Evolutionary conservation across 2,888 invertebrate genomes (phyloP).

Genomic region (Strigamia crassipes): DNA sequence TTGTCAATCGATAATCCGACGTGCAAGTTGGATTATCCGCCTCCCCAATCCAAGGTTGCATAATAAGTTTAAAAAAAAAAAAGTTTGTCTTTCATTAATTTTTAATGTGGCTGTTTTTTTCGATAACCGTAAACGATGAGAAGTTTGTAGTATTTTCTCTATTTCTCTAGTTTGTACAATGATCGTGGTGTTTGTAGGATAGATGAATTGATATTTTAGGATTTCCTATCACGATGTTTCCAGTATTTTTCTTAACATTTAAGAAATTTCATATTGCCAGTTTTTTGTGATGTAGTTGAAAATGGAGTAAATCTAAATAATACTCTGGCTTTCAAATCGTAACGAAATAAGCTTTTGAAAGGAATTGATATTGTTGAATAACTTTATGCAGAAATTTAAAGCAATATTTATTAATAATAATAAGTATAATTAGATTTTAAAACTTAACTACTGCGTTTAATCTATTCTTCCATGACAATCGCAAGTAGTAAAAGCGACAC

Average conservation of each 20-base stretch:
- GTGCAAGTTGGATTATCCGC: constrained; percentile 46
- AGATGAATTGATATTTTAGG: constrained; percentile 42
- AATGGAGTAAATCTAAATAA: constrained; percentile 29
- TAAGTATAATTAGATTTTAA: constrained; percentile 36
- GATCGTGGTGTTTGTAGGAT: constrained; percentile 42
- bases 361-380: constrained; percentile 35
- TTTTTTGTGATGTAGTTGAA: constrained; percentile 41
- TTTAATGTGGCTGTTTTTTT: constrained; percentile 43
- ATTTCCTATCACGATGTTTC: constrained; percentile 40
- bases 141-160: constrained; percentile 40
- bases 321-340: constrained; percentile 28
- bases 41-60: constrained; percentile 31
- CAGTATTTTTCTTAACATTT: constrained; percentile 42
- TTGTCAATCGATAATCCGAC: constrained; percentile 34
- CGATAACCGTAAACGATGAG: constrained; percentile 25
- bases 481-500: constrained; percentile 37
- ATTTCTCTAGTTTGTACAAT: constrained; percentile 42
- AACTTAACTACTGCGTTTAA: constrained; percentile 40
- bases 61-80: not conserved
- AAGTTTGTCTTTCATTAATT: constrained; percentile 38
- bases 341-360: constrained; percentile 37
- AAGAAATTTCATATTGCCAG: constrained; percentile 39
- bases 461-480: constrained; percentile 39
- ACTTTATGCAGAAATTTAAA: constrained; percentile 40
- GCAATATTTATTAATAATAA: constrained; percentile 35